Conservation (phyloP, 2,113 vertebrate genomes). For the Hucho hucho region DNA sequence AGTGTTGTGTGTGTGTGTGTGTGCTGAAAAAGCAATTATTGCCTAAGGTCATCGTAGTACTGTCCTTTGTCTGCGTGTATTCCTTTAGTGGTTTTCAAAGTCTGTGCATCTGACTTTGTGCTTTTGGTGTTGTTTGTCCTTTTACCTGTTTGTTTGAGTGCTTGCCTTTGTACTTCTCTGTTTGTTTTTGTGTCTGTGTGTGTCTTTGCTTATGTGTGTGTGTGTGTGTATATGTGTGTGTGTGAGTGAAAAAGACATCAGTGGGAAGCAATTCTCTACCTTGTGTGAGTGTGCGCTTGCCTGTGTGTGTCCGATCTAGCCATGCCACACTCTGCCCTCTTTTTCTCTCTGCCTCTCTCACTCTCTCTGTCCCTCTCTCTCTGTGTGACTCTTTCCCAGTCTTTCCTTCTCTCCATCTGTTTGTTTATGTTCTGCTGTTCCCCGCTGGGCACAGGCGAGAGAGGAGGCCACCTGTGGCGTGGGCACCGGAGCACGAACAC, state of each 20-base stretch:
- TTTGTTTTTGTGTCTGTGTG: background rate
- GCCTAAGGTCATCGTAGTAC: too few relatives aligned
- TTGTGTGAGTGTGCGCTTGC: too few relatives aligned
- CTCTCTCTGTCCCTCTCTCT: conserved; percentile 10
- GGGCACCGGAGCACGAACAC: background rate
- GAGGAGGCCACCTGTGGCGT: conserved; percentile 29
- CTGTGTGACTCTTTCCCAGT: conserved; percentile 21
- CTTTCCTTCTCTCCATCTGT: conserved; percentile 27
- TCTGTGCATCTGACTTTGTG: background rate
- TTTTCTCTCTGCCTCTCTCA: background rate
- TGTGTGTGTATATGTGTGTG: background rate
- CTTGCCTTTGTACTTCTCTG: background rate
- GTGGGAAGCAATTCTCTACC: background rate
- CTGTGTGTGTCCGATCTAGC: background rate
- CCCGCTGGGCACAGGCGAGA: conserved; percentile 27
- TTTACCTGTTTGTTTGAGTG: background rate
- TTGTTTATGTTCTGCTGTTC: conserved; percentile 26
- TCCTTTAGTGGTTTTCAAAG: background rate
- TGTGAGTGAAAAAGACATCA: background rate
- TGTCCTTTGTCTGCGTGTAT: background rate
- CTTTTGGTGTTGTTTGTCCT: background rate
- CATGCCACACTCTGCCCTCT: background rate
- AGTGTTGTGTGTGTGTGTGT: background rate
- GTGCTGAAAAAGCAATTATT: background rate
- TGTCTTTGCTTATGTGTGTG: background rate